These are phyloP conservation scores for Timema podura DNA, from an alignment of 2,888 invertebrate genomes.

Conservation along the genomic window DNA sequence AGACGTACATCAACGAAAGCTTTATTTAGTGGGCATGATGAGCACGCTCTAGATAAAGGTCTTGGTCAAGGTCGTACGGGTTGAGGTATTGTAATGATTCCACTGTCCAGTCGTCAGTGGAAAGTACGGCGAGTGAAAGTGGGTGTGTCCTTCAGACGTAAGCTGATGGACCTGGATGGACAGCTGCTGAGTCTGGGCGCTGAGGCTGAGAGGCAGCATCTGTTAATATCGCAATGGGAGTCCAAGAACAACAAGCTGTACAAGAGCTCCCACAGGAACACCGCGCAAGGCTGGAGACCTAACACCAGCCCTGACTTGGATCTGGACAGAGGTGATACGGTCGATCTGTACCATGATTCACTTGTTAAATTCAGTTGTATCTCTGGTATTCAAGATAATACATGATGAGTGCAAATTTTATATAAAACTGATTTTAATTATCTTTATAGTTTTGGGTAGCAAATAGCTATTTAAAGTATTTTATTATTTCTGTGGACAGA, in stretches of 20 bases:
- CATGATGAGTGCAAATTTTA: too few species aligned
- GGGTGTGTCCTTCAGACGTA: conserved; percentile 49
- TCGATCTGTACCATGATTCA: too few species aligned
- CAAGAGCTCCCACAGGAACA: conserved; percentile 22
- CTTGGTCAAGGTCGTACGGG: too few species aligned
- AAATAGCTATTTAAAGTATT: too few species aligned
- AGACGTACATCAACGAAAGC: background rate
- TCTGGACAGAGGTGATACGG: conserved; percentile 25
- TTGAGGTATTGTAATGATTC: too few species aligned
- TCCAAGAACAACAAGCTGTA: conserved; percentile 74
- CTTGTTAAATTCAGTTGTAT: too few species aligned
- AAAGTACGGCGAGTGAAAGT: too few species aligned
- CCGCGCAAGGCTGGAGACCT: conserved; percentile 5
- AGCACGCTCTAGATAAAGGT: background rate
- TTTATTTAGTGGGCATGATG: background rate
- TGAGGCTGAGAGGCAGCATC: conserved; percentile 84
- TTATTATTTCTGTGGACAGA: too few species aligned
- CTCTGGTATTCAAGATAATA: too few species aligned
- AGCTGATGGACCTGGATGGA: conserved; percentile 87
- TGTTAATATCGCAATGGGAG: conserved; percentile 86
- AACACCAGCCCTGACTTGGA: conserved; percentile 30
- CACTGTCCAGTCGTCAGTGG: too few species aligned
- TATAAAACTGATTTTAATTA: too few species aligned
- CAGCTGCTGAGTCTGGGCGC: conserved; percentile 80
- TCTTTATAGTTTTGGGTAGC: too few species aligned